These are phyloP conservation scores for Monopterus albus DNA, from an alignment of 2,113 vertebrate genomes.

Conservation along the genomic window DNA sequence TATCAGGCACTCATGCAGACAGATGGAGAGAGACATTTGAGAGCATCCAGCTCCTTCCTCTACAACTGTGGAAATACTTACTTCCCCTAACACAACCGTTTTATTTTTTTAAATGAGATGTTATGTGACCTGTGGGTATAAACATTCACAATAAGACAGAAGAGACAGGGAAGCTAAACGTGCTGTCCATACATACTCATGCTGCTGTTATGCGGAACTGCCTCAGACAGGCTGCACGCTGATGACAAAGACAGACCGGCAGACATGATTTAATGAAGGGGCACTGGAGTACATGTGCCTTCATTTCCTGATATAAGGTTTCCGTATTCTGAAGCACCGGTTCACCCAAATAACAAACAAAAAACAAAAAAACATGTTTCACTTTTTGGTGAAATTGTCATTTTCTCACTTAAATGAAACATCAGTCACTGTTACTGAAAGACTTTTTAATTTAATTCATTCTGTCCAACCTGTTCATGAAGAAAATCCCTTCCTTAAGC, in stretches of 20 bases:
- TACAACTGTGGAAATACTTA: conserved; percentile 16
- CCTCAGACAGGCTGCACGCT: conserved; percentile 42
- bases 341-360: not conserved
- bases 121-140: conserved; percentile 29
- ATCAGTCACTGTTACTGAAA: not conserved
- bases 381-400: too few species aligned
- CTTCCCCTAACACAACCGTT: not conserved
- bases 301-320: not conserved
- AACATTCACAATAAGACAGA: conserved; percentile 9
- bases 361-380: too few species aligned
- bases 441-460: not conserved
- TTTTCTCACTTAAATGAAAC: not conserved
- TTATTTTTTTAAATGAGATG: conserved; percentile 46
- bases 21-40: conserved; percentile 62
- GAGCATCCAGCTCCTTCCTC: conserved; percentile 32
- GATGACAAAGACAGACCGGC: conserved; percentile 46
- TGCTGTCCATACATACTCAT: conserved; percentile 44
- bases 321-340: not conserved
- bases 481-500: not conserved
- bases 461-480: not conserved
- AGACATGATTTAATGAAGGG: conserved; percentile 51
- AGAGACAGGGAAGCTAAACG: conserved; percentile 39
- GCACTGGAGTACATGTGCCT: not conserved
- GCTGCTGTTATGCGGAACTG: conserved; percentile 35
- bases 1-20: conserved; percentile 59